Evolutionary conservation across 1,140 invertebrate genomes (phyloP), one percentile per base, ranked within the genome.

Genomic region (Lepidurus apus): DNA sequence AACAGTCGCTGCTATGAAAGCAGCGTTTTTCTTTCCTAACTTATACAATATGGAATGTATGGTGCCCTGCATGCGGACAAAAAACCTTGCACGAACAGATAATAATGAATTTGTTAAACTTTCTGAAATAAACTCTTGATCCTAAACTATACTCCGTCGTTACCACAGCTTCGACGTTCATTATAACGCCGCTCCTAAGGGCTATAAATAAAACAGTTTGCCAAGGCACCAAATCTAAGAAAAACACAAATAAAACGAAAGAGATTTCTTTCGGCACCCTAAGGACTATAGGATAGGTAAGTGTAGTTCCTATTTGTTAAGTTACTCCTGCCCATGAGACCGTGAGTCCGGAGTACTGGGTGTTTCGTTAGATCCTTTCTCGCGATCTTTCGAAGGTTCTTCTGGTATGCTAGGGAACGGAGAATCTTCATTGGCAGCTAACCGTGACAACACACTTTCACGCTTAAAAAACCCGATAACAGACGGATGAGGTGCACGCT

Each of bases 401-500:
- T 65, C 53, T 7, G 53, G 53, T 65, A 65, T 65, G 21, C 53
- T 65, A 65, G 53, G 53, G 21, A 65, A 65, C 13, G 17, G 53
- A 65, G 13, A 17, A n/a, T 65, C 53, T 65, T 65, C 53, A 65
- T 65, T 65, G 17, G 53, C 53, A 21, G 53, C 53, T 65, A 65
- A 65, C 7, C 53, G 53, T 65, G 53, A 65, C 13, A 65, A 65
- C 17, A 81, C 80, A 76, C 81, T 82, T 42, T 82, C 82, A 42
- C 82, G 78, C 43, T 82, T 82, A 76, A 83, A 83, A 26, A 83
- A 53, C 17, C 82, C 82, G 73, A 83, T 82, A 13, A 83, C 82
- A n/a, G 82, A 80, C 13, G 82, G 82, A n/a, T 79, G 75, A 13
- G 75, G 43, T 6, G 78, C 24, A 34, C 42, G 65, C n/a, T 79